Conservation (phyloP, 2,888 invertebrate genomes). For the Drosophila paucipuncta region DNA sequence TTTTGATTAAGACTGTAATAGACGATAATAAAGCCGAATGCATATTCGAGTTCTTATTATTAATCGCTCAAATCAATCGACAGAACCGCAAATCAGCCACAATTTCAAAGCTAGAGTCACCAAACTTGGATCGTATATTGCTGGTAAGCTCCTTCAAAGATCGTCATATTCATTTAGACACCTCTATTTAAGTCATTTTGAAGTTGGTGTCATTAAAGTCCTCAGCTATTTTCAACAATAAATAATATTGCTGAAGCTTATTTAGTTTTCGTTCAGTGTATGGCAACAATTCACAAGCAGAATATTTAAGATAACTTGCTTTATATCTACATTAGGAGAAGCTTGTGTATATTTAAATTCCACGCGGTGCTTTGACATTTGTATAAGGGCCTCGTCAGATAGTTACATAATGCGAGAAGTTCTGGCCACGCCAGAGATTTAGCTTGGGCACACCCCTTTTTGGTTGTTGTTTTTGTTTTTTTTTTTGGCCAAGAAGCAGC, state of each 20-base stretch:
- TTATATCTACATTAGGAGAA: background rate
- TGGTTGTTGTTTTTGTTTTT: slow-evolving; percentile 11
- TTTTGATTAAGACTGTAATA: background rate
- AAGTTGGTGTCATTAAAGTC: background rate
- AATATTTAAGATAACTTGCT: slow-evolving; percentile 11
- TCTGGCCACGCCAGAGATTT: slow-evolving; percentile 16
- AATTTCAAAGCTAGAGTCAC: too few species aligned
- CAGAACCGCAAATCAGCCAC: too few species aligned
- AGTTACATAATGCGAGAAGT: slow-evolving; percentile 43
- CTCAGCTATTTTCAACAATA: background rate
- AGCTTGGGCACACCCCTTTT: slow-evolving; percentile 38
- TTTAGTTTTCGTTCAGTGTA: background rate
- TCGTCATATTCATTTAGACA: background rate
- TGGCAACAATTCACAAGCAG: background rate
- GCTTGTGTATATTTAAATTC: slow-evolving; percentile 1
- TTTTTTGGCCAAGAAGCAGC: background rate
- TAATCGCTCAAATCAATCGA: background rate
- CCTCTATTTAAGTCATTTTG: accelerated
- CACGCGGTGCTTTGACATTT: slow-evolving; percentile 10
- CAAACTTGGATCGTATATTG: background rate
- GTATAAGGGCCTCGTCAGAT: background rate
- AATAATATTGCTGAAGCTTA: background rate
- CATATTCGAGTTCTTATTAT: too few species aligned
- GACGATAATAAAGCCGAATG: too few species aligned
- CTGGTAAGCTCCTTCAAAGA: background rate